phyloP scores from a whole-genome alignment of 2,888 invertebrate species.

The Eilema depressum region DNA sequence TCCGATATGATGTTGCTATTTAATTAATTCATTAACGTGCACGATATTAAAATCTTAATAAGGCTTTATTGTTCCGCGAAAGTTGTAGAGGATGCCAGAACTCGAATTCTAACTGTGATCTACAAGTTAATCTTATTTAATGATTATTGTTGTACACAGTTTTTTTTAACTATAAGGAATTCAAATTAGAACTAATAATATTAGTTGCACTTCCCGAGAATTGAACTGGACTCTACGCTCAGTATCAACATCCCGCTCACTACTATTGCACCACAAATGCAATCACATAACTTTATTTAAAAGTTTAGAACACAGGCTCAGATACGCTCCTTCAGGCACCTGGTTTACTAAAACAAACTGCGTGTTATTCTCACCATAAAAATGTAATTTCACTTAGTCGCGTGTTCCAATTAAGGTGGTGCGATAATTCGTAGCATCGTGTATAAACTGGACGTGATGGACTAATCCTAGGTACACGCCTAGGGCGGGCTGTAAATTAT shows the following conservation, averaged over 20 bases:
- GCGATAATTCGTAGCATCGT: conserved; percentile 71
- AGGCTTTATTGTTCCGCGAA: conserved; percentile 21
- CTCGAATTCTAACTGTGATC: conserved; percentile 15
- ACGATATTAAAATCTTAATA: conserved; percentile 22
- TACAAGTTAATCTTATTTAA: not conserved
- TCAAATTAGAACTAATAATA: not conserved
- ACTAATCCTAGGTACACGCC: conserved; percentile 71
- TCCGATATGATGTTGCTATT: conserved; percentile 18
- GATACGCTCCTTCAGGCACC: not conserved
- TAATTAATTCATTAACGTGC: conserved; percentile 20
- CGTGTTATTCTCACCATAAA: not conserved
- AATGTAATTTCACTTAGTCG: conserved; percentile 55
- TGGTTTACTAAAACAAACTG: not conserved
- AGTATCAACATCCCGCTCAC: not conserved
- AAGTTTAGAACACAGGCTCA: not conserved
- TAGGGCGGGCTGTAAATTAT: conserved; percentile 74
- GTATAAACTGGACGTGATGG: conserved; percentile 70
- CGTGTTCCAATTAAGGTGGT: conserved; percentile 72
- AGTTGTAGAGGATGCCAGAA: conserved; percentile 21
- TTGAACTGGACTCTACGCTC: not conserved
- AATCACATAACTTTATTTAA: not conserved
- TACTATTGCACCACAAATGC: not conserved
- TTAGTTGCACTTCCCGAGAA: not conserved
- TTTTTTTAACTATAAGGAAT: not conserved
- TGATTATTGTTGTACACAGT: not conserved